These are phyloP conservation scores for Argentina silus DNA, from an alignment of 2,797 vertebrate genomes.

Conservation along the genomic window DNA sequence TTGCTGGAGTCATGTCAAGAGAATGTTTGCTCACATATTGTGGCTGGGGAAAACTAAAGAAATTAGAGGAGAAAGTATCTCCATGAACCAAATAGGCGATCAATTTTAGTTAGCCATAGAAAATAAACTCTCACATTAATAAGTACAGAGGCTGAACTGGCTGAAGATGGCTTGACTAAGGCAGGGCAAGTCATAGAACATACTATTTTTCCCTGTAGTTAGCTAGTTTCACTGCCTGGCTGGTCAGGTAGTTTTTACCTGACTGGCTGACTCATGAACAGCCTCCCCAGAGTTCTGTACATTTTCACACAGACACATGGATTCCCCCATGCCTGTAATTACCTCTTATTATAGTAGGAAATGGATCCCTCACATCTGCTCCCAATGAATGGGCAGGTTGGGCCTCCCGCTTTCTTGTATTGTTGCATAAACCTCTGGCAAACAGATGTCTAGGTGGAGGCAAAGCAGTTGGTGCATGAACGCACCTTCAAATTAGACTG, in stretches of 20 bases:
- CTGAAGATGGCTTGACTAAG: constrained; percentile 57
- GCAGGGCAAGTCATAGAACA: constrained; percentile 36
- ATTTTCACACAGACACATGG: constrained; percentile 67
- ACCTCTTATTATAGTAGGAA: constrained; percentile 75
- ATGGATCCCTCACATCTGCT: constrained; percentile 79
- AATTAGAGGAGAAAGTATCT: background rate
- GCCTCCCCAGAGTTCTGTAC: constrained; percentile 38
- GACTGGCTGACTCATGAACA: constrained; percentile 33
- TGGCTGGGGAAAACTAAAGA: constrained; percentile 11
- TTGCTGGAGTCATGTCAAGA: constrained; percentile 25
- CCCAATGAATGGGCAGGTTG: constrained; percentile 75
- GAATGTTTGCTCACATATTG: constrained; percentile 22
- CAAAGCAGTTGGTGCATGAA: constrained; percentile 40
- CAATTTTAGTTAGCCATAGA: no score
- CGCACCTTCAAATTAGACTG: constrained; percentile 68
- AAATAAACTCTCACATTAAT: no score
- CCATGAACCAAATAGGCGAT: no score
- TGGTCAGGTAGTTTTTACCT: no score
- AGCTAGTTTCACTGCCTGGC: constrained; percentile 9
- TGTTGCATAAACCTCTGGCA: constrained; percentile 65
- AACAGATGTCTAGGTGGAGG: constrained; percentile 72
- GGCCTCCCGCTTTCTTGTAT: constrained; percentile 64
- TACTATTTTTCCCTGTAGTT: background rate
- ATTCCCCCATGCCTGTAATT: constrained; percentile 71
- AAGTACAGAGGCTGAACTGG: constrained; percentile 30